Evolutionary conservation across 1,140 invertebrate genomes (phyloP), one percentile per base, ranked within the genome.

Genomic region (Schlechtendalia chinensis): DNA sequence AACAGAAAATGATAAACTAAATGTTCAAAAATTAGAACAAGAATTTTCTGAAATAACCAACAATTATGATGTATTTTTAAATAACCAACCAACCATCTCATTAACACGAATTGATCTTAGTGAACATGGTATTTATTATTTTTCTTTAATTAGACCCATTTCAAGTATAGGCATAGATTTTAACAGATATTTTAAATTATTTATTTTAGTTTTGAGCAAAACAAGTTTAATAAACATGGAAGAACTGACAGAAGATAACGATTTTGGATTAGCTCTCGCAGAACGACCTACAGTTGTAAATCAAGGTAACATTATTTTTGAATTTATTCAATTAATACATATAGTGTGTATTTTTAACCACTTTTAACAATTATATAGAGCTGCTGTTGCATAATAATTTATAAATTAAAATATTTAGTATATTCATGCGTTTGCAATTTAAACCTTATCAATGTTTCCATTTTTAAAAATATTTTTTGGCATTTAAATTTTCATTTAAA

Each of bases 1-100:
- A 86, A 81, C 83, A 88, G 87, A 88, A 59, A 87, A 87, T 67
- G 84, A 85, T 6, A 84, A 86, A 39, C 84, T 86, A 12, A 77
- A 47, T 61, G 74, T 77, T 47, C 54, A 59, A 61, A 77, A 77
- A 10, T 61, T 77, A 17, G 74, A 77, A 27, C 56, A 4, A 24
- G 56, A 77, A 47, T 77, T 77, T 77, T 77, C 74, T 77, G 56
- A 77, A 77, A 59, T 77, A 61, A 77, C 74, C 10, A 77, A 61
- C 17, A 61, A 61, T 47, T 77, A 77, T 27, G 74, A 77, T 45
- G 56, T 59, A 16, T 77, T 77, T 45, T 45, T 77, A 53, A 77
- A 77, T 39, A 39, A 39, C 61, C 74, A 77, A 61, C 74, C 74
- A 27, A 77, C 74, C 45, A 61, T 77, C 12, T 32, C 74, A 45